Percentiles rank a stretch among this genome's conserved stretches.
Conservation (phyloP, 1,140 invertebrate species). For the Trichonephila clavata region DNA sequence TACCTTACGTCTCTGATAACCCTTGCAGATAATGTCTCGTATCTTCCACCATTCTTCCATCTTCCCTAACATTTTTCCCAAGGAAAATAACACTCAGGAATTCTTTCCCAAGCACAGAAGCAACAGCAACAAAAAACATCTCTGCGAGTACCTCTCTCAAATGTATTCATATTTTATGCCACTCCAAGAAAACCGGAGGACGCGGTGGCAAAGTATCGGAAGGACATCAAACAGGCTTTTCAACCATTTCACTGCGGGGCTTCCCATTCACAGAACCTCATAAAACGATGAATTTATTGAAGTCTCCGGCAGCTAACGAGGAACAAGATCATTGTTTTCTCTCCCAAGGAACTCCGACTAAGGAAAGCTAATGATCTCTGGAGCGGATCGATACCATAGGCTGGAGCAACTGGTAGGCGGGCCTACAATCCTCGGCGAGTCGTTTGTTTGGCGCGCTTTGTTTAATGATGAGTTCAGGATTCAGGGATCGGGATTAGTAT, state of each 20-base stretch:
- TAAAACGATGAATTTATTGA: conserved; percentile 39
- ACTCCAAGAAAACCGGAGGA: background rate
- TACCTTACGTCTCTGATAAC: too few species aligned
- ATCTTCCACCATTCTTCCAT: background rate
- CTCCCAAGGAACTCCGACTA: background rate
- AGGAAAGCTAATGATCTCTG: conserved; percentile 24
- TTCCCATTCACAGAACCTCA: conserved; percentile 2
- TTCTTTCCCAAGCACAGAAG: background rate
- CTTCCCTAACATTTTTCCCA: background rate
- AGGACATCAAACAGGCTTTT: background rate
- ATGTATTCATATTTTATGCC: conserved; percentile 8
- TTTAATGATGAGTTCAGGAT: conserved; percentile 41
- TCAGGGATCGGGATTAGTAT: conserved; percentile 17
- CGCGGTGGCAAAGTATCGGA: background rate
- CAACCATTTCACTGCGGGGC: background rate
- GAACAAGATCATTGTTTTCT: conserved; percentile 33
- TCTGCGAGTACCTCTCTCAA: background rate
- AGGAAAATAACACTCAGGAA: background rate
- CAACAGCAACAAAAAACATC: background rate
- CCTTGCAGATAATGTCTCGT: background rate
- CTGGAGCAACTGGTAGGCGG: conserved; percentile 36
- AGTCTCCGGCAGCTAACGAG: background rate
- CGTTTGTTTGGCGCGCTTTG: conserved; percentile 11
- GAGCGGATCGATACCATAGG: background rate
- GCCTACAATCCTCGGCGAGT: background rate